Base-by-base conservation (phyloP, 2,113 vertebrate genomes). In the Mustela lutreola region DNA sequence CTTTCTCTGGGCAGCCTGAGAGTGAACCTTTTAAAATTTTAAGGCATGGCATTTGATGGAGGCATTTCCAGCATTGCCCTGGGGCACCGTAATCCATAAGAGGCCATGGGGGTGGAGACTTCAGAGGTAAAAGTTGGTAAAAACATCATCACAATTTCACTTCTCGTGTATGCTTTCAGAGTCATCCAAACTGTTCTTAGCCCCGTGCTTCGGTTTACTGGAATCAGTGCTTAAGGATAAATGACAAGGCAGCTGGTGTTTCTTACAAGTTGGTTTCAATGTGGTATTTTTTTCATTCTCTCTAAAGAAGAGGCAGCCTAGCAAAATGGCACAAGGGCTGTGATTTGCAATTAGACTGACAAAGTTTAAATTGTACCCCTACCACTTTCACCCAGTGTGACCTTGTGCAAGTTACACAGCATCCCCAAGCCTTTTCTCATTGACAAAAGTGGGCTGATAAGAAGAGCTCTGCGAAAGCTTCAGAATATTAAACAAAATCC, bases 241-340 rank as follows among this genome's bases (percentile, higher is more conserved):
- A 93, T 87, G 33, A 67, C 65, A 73, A 48, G 26, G 50, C 26
- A 95, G 42, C 79, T 86, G 16, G 73, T 84, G 28, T 70, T 96
- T 94, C 56, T 31, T 85, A 28, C 9, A 15, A 58, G 45, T n/a
- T 86, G 60, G 0, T 42, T 95, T 60, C 60, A 93, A 71, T 65
- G 8, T 4, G 36, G 16, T 60, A 8, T 81, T 65, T 8, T 90
- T 81, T 19, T 60, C 65, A 48, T 82, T 65, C 22, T 62, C 45
- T 82, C 60, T 94, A 78, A 95, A 73, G 73, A 53, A 60, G n/a
- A 85, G 50, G 24, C 28, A 71, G 10, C 24, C 39, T 19, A 94
- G 67, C 21, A 65, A 90, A 92, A 60, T 22, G 53, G 36, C 18
- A 84, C 76, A 65, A 5, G 39, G 28, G 4, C 33, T 67, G 14